Evolutionary conservation across 2,113 vertebrate species (phyloP).

Genomic region (Papio anubis): DNA sequence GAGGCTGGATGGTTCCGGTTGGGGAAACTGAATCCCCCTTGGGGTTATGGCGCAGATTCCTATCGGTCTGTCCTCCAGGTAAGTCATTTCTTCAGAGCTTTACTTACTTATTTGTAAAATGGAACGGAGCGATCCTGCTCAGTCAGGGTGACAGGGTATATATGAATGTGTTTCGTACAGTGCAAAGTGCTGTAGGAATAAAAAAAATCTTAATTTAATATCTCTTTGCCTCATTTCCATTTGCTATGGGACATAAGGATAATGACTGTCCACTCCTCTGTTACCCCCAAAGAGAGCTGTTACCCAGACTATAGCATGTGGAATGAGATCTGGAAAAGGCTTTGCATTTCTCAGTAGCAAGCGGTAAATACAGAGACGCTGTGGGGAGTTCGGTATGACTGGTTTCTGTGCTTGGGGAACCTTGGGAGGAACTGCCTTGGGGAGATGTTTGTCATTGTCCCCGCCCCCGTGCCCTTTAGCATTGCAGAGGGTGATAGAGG

Average conservation of each 20-base stretch:
- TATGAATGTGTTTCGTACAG: accelerated
- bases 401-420: neutral
- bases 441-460: neutral
- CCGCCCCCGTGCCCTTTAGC: neutral
- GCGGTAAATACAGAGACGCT: neutral
- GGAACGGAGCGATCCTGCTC: neutral
- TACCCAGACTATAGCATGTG: neutral
- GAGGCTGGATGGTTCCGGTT: neutral
- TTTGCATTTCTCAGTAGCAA: neutral
- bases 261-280: neutral
- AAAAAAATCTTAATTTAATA: neutral
- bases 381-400: neutral
- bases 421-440: neutral
- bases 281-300: neutral
- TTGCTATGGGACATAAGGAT: neutral
- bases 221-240: neutral
- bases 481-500: neutral
- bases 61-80: neutral
- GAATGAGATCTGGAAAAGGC: neutral
- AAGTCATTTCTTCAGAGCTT: neutral
- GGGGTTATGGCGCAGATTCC: neutral
- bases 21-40: neutral
- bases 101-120: neutral
- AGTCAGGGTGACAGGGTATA: accelerated
- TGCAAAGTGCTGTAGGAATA: neutral